Conservation (phyloP, 2,888 invertebrate species). For the Clivina fossor region DNA sequence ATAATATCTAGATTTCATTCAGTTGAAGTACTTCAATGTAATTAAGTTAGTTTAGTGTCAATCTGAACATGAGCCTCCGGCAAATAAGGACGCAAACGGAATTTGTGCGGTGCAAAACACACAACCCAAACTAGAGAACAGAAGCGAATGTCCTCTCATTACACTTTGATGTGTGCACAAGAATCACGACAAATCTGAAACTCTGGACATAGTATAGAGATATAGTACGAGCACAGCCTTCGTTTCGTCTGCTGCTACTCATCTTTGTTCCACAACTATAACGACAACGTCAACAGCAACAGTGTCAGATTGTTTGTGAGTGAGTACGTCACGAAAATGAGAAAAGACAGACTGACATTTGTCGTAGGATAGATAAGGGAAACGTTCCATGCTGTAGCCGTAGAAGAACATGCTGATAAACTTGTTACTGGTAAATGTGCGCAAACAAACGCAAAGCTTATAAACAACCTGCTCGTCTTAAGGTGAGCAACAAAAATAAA, state of each 20-base stretch:
- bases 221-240: slow-evolving; percentile 5
- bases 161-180: slow-evolving; percentile 20
- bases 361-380: too few species aligned
- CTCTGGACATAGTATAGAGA: slow-evolving; percentile 2
- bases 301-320: too few species aligned
- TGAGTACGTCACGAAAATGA: too few species aligned
- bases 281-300: too few species aligned
- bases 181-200: slow-evolving; percentile 12
- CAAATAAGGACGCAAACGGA: too few species aligned
- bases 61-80: slow-evolving; percentile 7
- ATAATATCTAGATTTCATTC: too few species aligned
- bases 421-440: background rate
- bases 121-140: background rate
- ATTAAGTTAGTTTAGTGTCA: slow-evolving; percentile 17
- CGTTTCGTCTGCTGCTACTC: slow-evolving; percentile 1
- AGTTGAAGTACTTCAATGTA: slow-evolving; percentile 11
- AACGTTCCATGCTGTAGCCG: background rate
- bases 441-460: background rate
- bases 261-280: background rate
- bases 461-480: slow-evolving; percentile 6
- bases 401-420: background rate
- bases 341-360: too few species aligned
- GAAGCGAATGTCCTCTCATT: slow-evolving; percentile 12
- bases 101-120: background rate
- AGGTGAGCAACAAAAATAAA: slow-evolving; percentile 5